Conservation (phyloP, 2,888 invertebrate species). For the Ochlodes sylvanus region DNA sequence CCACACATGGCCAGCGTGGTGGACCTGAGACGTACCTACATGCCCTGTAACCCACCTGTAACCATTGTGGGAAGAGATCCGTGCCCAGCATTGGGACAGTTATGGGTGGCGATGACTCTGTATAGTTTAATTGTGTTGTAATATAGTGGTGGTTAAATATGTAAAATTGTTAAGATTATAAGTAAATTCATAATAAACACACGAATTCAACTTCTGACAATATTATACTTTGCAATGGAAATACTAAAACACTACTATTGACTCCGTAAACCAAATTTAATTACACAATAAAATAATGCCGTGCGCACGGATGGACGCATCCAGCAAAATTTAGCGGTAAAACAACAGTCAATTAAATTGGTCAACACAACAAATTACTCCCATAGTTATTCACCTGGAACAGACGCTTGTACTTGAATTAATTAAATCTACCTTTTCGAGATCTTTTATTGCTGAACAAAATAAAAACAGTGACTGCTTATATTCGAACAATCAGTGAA, state of each 20-base stretch:
- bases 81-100: too few species aligned
- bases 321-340: conserved; percentile 8
- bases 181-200: background rate
- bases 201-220: background rate
- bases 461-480: conserved; percentile 16
- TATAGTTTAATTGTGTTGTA: too few species aligned
- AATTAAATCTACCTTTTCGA: conserved; percentile 27
- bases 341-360: conserved; percentile 24
- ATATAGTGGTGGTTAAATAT: too few species aligned
- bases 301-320: background rate
- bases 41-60: too few species aligned
- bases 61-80: too few species aligned
- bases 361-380: conserved; percentile 22
- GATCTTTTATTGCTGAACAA: conserved; percentile 14
- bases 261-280: conserved; percentile 11
- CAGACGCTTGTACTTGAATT: conserved; percentile 19
- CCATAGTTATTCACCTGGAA: conserved; percentile 10
- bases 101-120: too few species aligned
- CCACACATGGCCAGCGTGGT: too few species aligned
- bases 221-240: conserved; percentile 1
- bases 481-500: conserved; percentile 25
- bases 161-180: too few species aligned
- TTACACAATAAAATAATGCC: conserved; percentile 12
- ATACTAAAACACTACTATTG: conserved; percentile 8
- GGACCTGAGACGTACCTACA: too few species aligned